Evolutionary conservation across 2,888 invertebrate species (phyloP), one percentile per base, ranked within the genome.

Genomic region (Eumerus sabulonum): DNA sequence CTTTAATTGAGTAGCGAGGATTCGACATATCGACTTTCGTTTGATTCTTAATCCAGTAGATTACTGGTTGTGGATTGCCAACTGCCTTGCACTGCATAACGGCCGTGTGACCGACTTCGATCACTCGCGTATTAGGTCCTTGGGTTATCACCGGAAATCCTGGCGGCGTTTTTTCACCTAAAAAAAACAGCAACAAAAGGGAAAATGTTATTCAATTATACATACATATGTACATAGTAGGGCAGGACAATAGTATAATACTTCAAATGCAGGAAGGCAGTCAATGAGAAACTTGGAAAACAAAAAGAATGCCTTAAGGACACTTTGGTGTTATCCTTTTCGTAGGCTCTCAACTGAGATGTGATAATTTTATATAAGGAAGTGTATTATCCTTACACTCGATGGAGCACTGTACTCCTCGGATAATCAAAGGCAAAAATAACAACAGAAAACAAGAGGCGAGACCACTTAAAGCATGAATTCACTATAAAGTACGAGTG

Each of bases 1-100:
- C 95, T 83, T 96, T 92, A 71, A 97, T 92, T 59, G 94, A 93
- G 90, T 96, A 98, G 85, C 97, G 92, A 0, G 95, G 94, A 90
- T 96, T 96, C 83, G 92, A 92, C 85, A 94, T 93, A 87, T 96
- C 95, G 84, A 98, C 92, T 66, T 97, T 98, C 85, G 98, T 91
- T 88, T 94, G 94, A 90, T 98, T 96, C 89, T 97, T 95, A 83
- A 98, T 93, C 99, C 99, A 99, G 83, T 95, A 93, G 85, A 98
- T 95, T 84, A 91, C 92, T 4, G 95, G 94, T 36, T 93, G 90
- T 2, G 97, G 97, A 86, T 91, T 94, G 62, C 98, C 98, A 47
- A 92, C 92, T 40, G 97, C 98, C 81, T 94, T 92, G 90, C 99
- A 99, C 47, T 94, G 93, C 85, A 99, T 92, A 18, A 96, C 92